Conservation (phyloP, 2,113 vertebrate genomes). For the Siniperca chuatsi region DNA sequence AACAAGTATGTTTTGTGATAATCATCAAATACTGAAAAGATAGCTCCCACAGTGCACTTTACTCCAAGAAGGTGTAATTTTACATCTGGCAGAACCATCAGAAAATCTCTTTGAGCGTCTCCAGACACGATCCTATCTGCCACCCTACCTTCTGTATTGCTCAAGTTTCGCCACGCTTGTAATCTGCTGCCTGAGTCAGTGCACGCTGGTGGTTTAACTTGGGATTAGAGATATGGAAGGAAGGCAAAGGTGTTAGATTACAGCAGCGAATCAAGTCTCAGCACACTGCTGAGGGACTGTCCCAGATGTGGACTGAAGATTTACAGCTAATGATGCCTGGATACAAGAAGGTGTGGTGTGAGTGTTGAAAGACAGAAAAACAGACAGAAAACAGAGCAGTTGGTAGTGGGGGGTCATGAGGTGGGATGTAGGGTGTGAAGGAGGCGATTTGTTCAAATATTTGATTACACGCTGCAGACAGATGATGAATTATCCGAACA, state of each 20-base stretch:
- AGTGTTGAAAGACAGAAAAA: slow-evolving; percentile 19
- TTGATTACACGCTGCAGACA: slow-evolving; percentile 37
- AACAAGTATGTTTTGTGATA: slow-evolving; percentile 2
- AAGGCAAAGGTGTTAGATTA: slow-evolving; percentile 55
- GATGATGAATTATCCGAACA: slow-evolving; percentile 57
- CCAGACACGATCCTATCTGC: slow-evolving; percentile 46
- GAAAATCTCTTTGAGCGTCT: slow-evolving; percentile 45
- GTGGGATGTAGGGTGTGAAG: not conserved
- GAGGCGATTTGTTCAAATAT: slow-evolving; percentile 41
- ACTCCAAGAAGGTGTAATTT: slow-evolving; percentile 52
- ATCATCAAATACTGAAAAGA: not conserved
- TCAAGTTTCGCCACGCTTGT: slow-evolving; percentile 63
- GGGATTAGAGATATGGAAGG: slow-evolving; percentile 60
- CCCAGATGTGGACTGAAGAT: slow-evolving; percentile 65
- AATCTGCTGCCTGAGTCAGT: slow-evolving; percentile 42
- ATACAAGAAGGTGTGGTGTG: not conserved
- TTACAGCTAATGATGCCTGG: slow-evolving; percentile 46
- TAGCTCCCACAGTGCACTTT: not conserved
- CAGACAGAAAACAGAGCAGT: not conserved
- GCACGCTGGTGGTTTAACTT: slow-evolving; percentile 15
- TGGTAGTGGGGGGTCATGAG: not conserved
- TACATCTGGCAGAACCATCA: slow-evolving; percentile 47
- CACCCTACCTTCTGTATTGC: slow-evolving; percentile 33
- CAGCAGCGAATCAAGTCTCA: slow-evolving; percentile 54
- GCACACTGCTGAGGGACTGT: slow-evolving; percentile 47